Percentiles rank a stretch among this genome's conserved stretches.
Evolutionary conservation across 1,140 invertebrate species (phyloP).

Genomic region (Danaus plexippus): DNA sequence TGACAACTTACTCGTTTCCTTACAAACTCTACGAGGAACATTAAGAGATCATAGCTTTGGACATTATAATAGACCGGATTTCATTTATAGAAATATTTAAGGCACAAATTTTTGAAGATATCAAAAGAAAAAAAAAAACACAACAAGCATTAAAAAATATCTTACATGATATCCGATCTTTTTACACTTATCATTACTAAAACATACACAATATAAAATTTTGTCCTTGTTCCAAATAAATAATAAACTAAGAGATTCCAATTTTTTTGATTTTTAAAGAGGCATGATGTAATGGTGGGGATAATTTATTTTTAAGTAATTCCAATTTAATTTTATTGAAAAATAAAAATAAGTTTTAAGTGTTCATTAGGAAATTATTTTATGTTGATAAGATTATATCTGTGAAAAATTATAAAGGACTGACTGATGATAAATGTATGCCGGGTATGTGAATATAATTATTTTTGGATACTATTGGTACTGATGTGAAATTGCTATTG

Average conservation of each 20-base stretch:
- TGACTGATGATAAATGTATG: too few relatives aligned
- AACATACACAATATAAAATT: conserved; percentile 3
- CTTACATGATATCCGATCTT: conserved; percentile 16
- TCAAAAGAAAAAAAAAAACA: not conserved
- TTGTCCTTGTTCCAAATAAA: too few relatives aligned
- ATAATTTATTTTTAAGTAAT: too few relatives aligned
- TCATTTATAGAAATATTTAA: conserved; percentile 13
- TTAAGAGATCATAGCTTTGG: conserved; percentile 45
- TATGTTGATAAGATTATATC: too few relatives aligned
- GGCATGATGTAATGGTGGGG: too few relatives aligned
- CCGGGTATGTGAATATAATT: too few relatives aligned
- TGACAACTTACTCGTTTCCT: conserved; percentile 28
- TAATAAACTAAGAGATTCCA: too few relatives aligned
- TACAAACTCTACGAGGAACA: conserved; percentile 54
- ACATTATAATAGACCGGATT: conserved; percentile 15
- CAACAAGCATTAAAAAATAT: conserved; percentile 2
- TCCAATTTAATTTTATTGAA: conserved; percentile 4
- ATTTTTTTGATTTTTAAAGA: too few relatives aligned
- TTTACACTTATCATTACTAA: conserved; percentile 14
- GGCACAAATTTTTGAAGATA: too few relatives aligned
- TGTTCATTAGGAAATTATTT: not conserved
- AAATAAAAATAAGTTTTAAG: conserved; percentile 2
- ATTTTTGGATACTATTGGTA: too few relatives aligned
- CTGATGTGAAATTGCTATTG: too few relatives aligned
- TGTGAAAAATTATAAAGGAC: too few relatives aligned